phyloP scores from a whole-genome alignment of 2,113 vertebrate genomes.

The Siniperca chuatsi region DNA sequence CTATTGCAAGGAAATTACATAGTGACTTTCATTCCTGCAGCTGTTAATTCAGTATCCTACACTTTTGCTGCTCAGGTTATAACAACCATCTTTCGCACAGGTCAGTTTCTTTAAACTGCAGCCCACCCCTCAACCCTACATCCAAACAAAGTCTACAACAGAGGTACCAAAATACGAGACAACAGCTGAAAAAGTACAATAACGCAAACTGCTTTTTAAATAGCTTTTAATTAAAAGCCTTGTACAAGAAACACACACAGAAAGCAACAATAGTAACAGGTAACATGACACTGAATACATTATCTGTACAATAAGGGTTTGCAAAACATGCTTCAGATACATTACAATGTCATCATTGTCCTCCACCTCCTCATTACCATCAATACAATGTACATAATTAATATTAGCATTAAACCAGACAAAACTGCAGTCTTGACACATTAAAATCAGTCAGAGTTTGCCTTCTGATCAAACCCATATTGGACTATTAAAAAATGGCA shows the following conservation, averaged over 20 bases:
- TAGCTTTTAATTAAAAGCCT: constrained; percentile 85
- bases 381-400: constrained; percentile 77
- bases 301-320: constrained; percentile 83
- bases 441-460: constrained; percentile 46
- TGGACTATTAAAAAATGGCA: constrained; percentile 72
- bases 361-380: constrained; percentile 61
- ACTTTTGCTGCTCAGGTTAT: background rate
- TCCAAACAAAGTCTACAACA: background rate
- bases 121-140: background rate
- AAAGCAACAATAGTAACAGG: constrained; percentile 79
- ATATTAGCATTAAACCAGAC: constrained; percentile 71
- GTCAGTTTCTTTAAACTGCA: background rate
- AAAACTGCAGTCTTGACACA: constrained; percentile 72
- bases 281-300: constrained; percentile 82
- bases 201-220: constrained; percentile 43
- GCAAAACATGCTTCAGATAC: constrained; percentile 86
- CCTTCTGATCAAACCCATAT: constrained; percentile 72
- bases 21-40: background rate
- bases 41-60: background rate
- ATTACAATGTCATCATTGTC: constrained; percentile 76
- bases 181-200: background rate
- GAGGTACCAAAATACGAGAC: background rate
- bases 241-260: constrained; percentile 80
- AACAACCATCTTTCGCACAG: background rate
- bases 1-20: too few relatives aligned